Evolutionary conservation across 53 echinoderm and acorn worm genomes (phyloP).

Genomic region (Antedon mediterranea): DNA sequence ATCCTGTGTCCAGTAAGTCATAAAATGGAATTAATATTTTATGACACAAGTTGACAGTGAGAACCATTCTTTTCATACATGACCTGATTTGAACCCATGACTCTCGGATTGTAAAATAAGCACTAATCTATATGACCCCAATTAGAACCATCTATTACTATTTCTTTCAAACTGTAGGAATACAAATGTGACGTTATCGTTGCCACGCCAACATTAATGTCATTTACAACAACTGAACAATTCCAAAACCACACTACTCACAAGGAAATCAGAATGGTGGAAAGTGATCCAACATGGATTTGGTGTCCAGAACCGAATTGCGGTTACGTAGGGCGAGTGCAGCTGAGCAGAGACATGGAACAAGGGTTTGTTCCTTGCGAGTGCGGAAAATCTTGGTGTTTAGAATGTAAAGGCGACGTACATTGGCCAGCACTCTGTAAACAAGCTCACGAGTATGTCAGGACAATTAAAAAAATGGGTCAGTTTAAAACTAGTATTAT

Average conservation of each 20-base stretch:
- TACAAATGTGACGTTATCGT: constrained; percentile 38
- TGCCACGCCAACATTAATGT: constrained; percentile 43
- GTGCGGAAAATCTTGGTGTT: constrained; percentile 67
- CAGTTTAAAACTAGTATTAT: neutral
- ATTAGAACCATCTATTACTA: neutral
- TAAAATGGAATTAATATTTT: neutral
- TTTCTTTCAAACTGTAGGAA: constrained; percentile 21
- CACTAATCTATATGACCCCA: neutral
- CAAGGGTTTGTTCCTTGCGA: constrained; percentile 34
- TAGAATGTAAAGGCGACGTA: constrained; percentile 40
- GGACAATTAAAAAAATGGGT: constrained; percentile 19
- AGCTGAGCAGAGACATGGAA: neutral
- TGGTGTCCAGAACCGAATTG: constrained; percentile 55
- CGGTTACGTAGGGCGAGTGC: constrained; percentile 12
- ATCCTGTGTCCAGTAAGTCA: constrained; percentile 85
- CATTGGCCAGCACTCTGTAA: constrained; percentile 71
- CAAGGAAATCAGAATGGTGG: constrained; percentile 29
- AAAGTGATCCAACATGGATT: constrained; percentile 11
- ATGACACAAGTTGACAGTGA: neutral
- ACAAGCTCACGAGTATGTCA: constrained; percentile 44
- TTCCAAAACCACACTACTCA: constrained; percentile 25
- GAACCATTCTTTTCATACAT: neutral
- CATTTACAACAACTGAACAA: constrained; percentile 29
- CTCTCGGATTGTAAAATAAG: neutral
- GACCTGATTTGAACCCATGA: neutral